These are phyloP conservation scores for Tragelaphus imberbis DNA, from an alignment of 2,113 vertebrate species.

Conservation along the genomic window DNA sequence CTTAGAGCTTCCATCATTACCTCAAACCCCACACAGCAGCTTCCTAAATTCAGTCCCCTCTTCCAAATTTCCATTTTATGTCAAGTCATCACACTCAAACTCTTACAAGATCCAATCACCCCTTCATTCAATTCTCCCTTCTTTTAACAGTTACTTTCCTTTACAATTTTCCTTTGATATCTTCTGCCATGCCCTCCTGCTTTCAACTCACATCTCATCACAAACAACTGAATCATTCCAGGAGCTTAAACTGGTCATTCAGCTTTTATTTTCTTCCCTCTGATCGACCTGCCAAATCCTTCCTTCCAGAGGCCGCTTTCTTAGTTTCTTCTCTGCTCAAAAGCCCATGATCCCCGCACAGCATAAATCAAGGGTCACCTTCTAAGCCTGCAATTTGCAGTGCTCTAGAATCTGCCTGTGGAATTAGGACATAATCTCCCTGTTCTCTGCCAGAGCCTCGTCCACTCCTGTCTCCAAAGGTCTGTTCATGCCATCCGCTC, in stretches of 20 bases:
- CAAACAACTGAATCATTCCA: background rate
- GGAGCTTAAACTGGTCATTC: background rate
- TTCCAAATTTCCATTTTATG: background rate
- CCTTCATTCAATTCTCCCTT: background rate
- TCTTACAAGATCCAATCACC: background rate
- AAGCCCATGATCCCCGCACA: background rate
- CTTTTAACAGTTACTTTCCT: background rate
- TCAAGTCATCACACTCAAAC: background rate
- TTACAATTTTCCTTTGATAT: background rate
- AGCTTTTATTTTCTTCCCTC: background rate
- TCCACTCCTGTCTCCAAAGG: background rate
- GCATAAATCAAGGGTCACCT: background rate
- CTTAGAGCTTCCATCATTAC: background rate
- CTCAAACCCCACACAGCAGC: background rate
- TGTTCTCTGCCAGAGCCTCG: rapidly evolving
- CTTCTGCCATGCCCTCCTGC: background rate
- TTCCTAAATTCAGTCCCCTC: background rate
- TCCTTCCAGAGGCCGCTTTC: background rate
- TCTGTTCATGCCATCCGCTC: background rate
- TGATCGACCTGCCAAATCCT: background rate
- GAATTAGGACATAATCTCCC: background rate
- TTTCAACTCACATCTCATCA: background rate
- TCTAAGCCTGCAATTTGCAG: background rate
- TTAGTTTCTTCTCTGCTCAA: background rate
- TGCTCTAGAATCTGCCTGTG: background rate